A percentile compares a stretch with the other conserved stretches of the same genome.
Conservation (phyloP, 1,140 invertebrate genomes). For the Streblospio benedicti region DNA sequence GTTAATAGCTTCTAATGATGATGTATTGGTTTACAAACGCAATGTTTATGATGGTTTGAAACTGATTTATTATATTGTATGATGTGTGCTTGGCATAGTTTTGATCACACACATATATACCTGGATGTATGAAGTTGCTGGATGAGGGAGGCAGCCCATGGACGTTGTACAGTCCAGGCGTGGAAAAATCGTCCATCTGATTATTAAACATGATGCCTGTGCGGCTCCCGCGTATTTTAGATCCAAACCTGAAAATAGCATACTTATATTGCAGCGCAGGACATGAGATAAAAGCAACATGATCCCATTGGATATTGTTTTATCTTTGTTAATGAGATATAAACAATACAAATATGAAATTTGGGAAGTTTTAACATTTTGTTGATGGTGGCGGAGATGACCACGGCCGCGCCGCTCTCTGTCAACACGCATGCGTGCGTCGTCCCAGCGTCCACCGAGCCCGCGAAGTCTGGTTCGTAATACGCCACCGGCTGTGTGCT, state of each 20-base stretch:
- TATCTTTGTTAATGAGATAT: no score
- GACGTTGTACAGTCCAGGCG: slow-evolving; percentile 62
- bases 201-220: slow-evolving; percentile 90
- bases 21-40: no score
- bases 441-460: slow-evolving; percentile 57
- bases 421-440: slow-evolving; percentile 80
- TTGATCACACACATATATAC: no score
- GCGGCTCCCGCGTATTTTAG: slow-evolving; percentile 47
- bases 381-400: slow-evolving; percentile 86
- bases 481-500: slow-evolving; percentile 52
- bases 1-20: no score
- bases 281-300: no score
- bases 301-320: no score
- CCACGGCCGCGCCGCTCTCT: slow-evolving; percentile 81
- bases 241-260: slow-evolving; percentile 50
- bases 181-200: slow-evolving; percentile 76
- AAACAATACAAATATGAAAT: no score
- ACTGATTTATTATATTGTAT: no score
- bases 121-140: slow-evolving; percentile 69
- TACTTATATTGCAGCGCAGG: no score
- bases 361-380: slow-evolving; percentile 48
- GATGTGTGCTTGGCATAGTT: slow-evolving; percentile 56
- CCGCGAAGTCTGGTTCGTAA: slow-evolving; percentile 14
- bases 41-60: no score
- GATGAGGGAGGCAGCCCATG: slow-evolving; percentile 62